Evolutionary conservation across 2,888 invertebrate species (phyloP), one percentile per base, ranked within the genome.

Genomic region (Chloroclysta siterata): DNA sequence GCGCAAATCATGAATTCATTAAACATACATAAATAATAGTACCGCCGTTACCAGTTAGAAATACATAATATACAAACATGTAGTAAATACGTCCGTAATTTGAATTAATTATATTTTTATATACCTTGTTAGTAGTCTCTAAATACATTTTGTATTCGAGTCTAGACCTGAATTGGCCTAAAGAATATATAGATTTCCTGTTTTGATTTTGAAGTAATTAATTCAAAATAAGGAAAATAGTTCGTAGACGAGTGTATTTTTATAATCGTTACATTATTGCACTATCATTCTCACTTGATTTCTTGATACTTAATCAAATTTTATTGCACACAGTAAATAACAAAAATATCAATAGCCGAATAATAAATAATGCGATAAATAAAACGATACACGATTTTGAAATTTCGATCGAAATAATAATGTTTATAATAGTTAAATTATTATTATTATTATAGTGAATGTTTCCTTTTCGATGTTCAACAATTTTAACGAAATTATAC

Each of bases 41-140:
- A 82, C 81, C 78, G 79, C 89, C 88, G 90, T 90, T 90, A 90
- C 90, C 90, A 90, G 75, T 82, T 87, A 89, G 84, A 79, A 77
- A 72, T 85, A 81, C 64, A 69, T 67, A 51, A 41, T 67, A 56
- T 64, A 70, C 60, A 64, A 59, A 68, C 59, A 63, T 68, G 42
- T 64, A 69, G 67, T 52, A 60, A 65, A 63, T 69, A 70, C 63
- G 75, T 76, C 79, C 78, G 62, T 79, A 80, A 74, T 79, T 80
- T 80, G 80, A 79, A 80, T 80, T 79, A 76, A 73, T 79, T 79
- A 70, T 72, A 69, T 71, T 68, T 70, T 69, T 66, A 48, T 46
- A 46, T 68, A 69, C 67, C 66, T 66, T 59, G 44, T 53, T 33
- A 44, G 48, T 60, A 50, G 60, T 39, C 53, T 56, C 55, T 60